phyloP scores from a whole-genome alignment of 2,888 invertebrate species.

The Metallyticus violacea region DNA sequence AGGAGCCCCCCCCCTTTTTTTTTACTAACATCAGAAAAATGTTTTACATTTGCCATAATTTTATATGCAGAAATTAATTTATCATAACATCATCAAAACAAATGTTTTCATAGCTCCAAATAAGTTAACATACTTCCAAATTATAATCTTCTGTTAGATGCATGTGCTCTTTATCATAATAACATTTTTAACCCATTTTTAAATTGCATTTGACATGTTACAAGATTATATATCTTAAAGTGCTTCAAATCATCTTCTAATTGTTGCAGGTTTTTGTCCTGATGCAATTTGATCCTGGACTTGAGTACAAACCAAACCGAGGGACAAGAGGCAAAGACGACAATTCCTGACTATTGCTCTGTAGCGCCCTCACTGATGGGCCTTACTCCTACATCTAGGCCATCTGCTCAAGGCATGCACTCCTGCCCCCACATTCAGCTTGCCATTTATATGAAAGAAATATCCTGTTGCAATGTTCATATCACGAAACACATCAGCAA shows the following conservation, averaged over 20 bases:
- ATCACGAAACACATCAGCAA: neutral
- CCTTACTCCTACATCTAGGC: conserved; percentile 85
- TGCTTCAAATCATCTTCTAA: neutral
- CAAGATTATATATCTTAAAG: no score
- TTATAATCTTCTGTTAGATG: no score
- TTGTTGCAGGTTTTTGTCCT: conserved; percentile 84
- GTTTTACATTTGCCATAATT: no score
- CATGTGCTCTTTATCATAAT: no score
- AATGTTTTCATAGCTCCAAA: no score
- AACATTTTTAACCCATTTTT: no score
- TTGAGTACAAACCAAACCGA: conserved; percentile 90
- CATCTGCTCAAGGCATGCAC: neutral
- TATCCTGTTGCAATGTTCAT: neutral
- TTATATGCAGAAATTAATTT: no score
- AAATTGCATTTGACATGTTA: no score
- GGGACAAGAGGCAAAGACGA: conserved; percentile 81
- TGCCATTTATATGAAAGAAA: neutral
- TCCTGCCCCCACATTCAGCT: neutral
- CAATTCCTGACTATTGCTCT: conserved; percentile 97
- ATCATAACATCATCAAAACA: no score
- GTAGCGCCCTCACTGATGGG: conserved; percentile 98
- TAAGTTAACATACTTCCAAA: no score
- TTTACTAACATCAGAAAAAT: no score
- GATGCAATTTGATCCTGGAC: conserved; percentile 97
- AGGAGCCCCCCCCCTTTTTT: no score